Conservation (phyloP, 2,888 invertebrate species). For the Mesoligia furuncula region DNA sequence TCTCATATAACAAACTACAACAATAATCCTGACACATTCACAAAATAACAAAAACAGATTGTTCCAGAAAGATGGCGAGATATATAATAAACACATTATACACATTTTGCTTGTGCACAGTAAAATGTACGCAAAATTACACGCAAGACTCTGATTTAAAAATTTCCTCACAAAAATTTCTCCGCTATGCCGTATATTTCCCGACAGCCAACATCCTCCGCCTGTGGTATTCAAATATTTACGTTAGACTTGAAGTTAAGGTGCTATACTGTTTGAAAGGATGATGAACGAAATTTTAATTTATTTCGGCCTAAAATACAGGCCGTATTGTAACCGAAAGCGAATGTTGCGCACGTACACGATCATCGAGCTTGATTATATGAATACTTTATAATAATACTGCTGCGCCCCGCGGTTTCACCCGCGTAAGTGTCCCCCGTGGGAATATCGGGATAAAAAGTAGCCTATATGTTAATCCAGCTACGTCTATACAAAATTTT, state of each 20-base stretch:
- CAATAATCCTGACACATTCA: slow-evolving; percentile 15
- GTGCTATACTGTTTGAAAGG: slow-evolving; percentile 62
- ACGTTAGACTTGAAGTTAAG: slow-evolving; percentile 65
- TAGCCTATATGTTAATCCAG: too few species aligned
- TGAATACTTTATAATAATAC: too few species aligned
- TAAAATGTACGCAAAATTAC: slow-evolving; percentile 52
- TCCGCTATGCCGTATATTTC: slow-evolving; percentile 71
- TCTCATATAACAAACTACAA: slow-evolving; percentile 8
- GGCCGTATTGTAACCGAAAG: too few species aligned
- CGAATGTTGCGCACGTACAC: too few species aligned
- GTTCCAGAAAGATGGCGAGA: slow-evolving; percentile 7
- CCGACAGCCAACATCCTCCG: slow-evolving; percentile 71
- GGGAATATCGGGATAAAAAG: too few species aligned
- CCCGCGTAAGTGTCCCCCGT: too few species aligned
- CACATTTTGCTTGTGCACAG: slow-evolving; percentile 28
- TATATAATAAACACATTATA: slow-evolving; percentile 48
- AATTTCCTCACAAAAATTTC: slow-evolving; percentile 73
- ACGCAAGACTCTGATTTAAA: slow-evolving; percentile 68
- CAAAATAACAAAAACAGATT: slow-evolving; percentile 38
- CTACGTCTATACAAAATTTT: too few species aligned
- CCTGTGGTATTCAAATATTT: slow-evolving; percentile 80
- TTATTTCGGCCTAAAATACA: too few species aligned
- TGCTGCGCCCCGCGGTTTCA: too few species aligned
- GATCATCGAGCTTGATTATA: too few species aligned
- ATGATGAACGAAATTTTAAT: slow-evolving; percentile 13